Evolutionary conservation across 2,113 vertebrate species (phyloP).

Genomic region (Pedetes capensis): DNA sequence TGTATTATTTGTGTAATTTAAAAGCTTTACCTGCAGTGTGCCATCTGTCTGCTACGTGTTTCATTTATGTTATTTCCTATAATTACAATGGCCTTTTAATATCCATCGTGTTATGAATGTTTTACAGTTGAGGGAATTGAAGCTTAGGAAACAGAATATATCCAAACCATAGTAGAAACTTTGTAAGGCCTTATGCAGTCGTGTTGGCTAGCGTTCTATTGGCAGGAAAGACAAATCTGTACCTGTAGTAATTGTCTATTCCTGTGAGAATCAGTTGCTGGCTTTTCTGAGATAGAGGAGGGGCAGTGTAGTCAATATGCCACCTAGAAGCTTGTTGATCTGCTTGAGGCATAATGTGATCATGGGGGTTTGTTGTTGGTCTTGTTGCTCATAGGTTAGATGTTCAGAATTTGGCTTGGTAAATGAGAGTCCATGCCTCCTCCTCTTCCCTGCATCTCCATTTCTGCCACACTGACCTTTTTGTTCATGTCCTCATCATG

Average conservation of each 20-base stretch:
- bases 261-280: not conserved
- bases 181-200: not conserved
- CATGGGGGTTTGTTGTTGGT: not conserved
- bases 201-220: not conserved
- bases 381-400: not conserved
- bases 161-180: not conserved
- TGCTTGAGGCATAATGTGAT: not conserved
- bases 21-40: constrained; percentile 4
- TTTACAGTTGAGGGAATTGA: constrained; percentile 24
- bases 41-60: constrained; percentile 15
- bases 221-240: not conserved
- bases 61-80: constrained; percentile 24
- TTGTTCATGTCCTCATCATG: not conserved
- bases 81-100: not conserved
- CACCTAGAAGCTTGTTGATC: not conserved
- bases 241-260: not conserved
- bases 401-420: constrained; percentile 2
- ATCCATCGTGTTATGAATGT: not conserved
- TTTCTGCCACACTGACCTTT: not conserved
- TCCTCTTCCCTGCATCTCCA: not conserved
- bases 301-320: not conserved
- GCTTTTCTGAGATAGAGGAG: not conserved
- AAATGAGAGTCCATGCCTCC: not conserved
- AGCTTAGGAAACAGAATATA: not conserved
- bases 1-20: constrained; percentile 13